Conservation (phyloP, 64 coral and sea anemone species). For the Stylophora pistillata region DNA sequence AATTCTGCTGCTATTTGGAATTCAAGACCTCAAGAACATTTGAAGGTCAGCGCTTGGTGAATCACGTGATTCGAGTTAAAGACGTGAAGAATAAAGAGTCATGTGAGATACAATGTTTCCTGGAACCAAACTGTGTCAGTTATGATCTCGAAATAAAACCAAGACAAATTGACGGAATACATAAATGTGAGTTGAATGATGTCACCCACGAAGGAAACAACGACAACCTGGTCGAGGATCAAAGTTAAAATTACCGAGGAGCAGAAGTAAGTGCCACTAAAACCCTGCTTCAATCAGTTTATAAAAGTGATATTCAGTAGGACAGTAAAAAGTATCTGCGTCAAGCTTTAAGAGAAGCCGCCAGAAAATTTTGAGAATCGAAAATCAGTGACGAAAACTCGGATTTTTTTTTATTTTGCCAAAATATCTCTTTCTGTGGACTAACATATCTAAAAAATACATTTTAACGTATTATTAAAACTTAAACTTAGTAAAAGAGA, state of each 20-base stretch:
- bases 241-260: neutral
- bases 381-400: no score
- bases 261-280: neutral
- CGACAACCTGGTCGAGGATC: neutral
- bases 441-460: no score
- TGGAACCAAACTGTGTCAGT: constrained; percentile 10
- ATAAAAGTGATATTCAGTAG: no score
- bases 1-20: neutral
- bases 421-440: no score
- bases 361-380: no score
- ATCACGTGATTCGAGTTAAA: neutral
- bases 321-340: no score
- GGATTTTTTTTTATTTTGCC: no score
- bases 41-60: neutral
- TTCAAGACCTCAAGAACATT: neutral
- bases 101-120: neutral
- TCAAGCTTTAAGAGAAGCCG: no score
- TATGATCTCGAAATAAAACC: neutral
- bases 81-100: neutral
- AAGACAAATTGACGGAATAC: neutral
- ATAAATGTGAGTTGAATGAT: constrained; percentile 1
- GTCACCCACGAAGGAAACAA: neutral
- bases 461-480: no score
- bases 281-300: no score
- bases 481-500: no score